Percentiles rank a stretch among this genome's conserved stretches.
phyloP scores from a whole-genome alignment of 2,113 vertebrate genomes.

The human region DNA sequence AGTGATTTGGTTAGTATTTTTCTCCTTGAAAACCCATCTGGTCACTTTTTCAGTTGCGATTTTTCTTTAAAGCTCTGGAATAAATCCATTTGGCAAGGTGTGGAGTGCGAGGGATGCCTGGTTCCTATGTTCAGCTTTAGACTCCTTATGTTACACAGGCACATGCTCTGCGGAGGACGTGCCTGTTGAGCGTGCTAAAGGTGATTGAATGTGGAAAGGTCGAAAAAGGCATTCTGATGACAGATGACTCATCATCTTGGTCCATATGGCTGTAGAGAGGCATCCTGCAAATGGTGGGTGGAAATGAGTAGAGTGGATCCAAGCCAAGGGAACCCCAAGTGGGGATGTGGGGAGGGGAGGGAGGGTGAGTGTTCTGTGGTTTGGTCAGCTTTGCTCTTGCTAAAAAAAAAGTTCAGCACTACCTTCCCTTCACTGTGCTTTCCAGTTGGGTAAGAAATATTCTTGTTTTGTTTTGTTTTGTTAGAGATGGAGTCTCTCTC shows the following conservation, averaged over 20 bases:
- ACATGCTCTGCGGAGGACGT: not conserved
- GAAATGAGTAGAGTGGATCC: not conserved
- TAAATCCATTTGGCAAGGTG: conserved; percentile 49
- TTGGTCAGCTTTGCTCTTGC: not conserved
- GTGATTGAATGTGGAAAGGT: conserved; percentile 13
- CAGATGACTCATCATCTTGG: conserved; percentile 26
- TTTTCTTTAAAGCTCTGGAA: conserved; percentile 60
- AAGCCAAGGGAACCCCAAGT: not conserved
- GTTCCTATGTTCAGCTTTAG: not conserved
- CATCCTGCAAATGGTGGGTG: conserved; percentile 46
- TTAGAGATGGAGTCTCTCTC: too few species aligned
- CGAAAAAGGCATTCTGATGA: conserved; percentile 25
- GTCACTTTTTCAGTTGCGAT: conserved; percentile 53
- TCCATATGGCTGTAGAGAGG: conserved; percentile 43
- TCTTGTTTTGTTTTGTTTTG: too few species aligned
- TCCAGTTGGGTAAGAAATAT: not conserved
- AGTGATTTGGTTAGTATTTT: conserved; percentile 3
- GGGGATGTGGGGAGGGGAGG: not conserved
- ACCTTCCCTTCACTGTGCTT: not conserved
- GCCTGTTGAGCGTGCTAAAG: not conserved
- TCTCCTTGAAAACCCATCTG: conserved; percentile 70
- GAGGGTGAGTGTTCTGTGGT: not conserved
- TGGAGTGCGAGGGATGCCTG: not conserved
- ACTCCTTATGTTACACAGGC: not conserved
- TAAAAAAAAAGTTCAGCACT: not conserved